These are phyloP conservation scores for Albula glossodonta DNA, from an alignment of 2,113 vertebrate genomes.

Conservation along the genomic window DNA sequence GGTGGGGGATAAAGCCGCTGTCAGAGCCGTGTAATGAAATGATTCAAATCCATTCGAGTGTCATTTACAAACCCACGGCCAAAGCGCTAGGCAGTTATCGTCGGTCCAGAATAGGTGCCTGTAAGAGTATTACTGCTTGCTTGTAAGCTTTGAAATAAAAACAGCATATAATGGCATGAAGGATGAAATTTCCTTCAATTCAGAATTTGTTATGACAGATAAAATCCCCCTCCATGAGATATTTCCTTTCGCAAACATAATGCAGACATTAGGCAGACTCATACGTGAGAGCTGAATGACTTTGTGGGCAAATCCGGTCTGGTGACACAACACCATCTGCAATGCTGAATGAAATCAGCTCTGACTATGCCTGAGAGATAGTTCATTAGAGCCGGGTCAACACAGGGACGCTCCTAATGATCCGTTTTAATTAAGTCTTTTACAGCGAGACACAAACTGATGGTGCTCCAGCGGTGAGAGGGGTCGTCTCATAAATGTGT, in stretches of 20 bases:
- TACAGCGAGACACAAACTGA: background rate
- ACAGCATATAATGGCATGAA: background rate
- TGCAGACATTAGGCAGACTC: background rate
- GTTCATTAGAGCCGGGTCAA: background rate
- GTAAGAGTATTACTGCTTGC: background rate
- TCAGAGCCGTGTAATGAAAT: background rate
- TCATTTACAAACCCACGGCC: background rate
- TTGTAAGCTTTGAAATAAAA: background rate
- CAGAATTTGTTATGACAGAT: background rate
- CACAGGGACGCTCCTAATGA: background rate
- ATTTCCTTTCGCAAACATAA: background rate
- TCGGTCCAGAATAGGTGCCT: background rate
- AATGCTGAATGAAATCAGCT: background rate
- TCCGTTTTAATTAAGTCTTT: slow-evolving; percentile 8
- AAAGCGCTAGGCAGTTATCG: background rate
- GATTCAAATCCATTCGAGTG: background rate
- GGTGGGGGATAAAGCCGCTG: background rate
- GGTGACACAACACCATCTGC: background rate
- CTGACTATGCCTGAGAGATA: background rate
- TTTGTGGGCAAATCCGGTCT: background rate
- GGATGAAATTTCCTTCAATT: background rate
- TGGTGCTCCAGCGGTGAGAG: background rate
- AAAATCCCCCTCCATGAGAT: background rate
- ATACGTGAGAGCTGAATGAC: background rate
- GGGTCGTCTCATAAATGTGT: slow-evolving; percentile 12